Base-by-base conservation (phyloP, 2,797 vertebrate genomes). In the Betta splendens region DNA sequence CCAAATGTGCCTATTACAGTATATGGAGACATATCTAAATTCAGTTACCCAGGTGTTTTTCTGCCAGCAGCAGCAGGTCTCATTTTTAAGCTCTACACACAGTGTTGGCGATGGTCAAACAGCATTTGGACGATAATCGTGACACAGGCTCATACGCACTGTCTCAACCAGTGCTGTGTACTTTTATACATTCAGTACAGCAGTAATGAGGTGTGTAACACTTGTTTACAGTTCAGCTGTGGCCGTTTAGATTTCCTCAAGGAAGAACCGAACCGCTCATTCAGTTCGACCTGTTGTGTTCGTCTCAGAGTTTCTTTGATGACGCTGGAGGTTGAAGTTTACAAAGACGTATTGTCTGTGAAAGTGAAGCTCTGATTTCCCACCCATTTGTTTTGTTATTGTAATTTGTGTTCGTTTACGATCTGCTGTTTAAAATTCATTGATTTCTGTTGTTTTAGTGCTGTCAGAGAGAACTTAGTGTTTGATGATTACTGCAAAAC, bases 1-100 rank as follows among this genome's bases (percentile, higher is more conserved):
- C 89, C 89, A 81, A 87, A 85, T 85, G 89, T 90, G 89, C 89
- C 89, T 91, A 84, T 72, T 77, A n/a, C n/a, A n/a, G n/a, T n/a
- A 79, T 86, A 84, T 85, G 67, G 75, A 90, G 80, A 87, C 85
- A 90, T 89, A 91, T 91, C 87, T 78, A 82, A 78, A 87, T 87
- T 90, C 52, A 53, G 42, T 85, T 72, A 83, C 58, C 77, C 85
- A 87, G 79, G 77, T 88, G 81, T 81, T 75, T 53, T 7, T 83
- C 66, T 72, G 77, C 67, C 59, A 63, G 70, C 71, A 69, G 69
- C 72, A 70, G 70, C 72, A 78, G 77, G 59, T 80, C 61, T 78
- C 59, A 57, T 72, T 52, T 66, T 69, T 33, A 58, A 69, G 18
- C 60, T 63, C 48, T 43, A 64, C 59, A 64, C 44, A 42, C 36